Conservation (phyloP, 37 sponge, comb jelly and placozoan genomes). For the Hormiphora californensis region DNA sequence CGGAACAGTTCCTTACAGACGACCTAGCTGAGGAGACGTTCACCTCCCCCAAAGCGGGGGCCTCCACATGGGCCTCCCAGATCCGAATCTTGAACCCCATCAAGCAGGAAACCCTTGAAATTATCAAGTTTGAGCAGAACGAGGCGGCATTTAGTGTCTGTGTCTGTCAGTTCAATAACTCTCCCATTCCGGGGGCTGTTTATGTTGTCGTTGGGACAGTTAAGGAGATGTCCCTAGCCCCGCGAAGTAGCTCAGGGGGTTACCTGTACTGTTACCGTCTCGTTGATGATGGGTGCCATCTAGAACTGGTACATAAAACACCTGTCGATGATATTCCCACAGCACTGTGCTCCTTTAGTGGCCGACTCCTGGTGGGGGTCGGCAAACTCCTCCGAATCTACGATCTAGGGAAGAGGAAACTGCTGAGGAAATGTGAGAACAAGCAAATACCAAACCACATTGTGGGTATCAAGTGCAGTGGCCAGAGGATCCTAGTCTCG, state of each 20-base stretch:
- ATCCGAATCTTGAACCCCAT: slow-evolving; percentile 82
- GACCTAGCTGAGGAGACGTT: slow-evolving; percentile 82
- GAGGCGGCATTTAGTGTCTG: slow-evolving; percentile 81
- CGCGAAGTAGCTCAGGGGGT: slow-evolving; percentile 71
- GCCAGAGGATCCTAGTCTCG: slow-evolving; percentile 74
- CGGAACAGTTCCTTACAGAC: slow-evolving; percentile 82
- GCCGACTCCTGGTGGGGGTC: slow-evolving; percentile 86
- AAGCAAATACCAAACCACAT: slow-evolving; percentile 89
- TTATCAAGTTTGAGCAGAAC: slow-evolving; percentile 87
- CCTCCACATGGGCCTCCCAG: slow-evolving; percentile 91
- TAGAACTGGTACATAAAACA: slow-evolving; percentile 92
- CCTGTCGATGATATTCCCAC: slow-evolving; percentile 84
- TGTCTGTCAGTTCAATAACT: slow-evolving; percentile 43
- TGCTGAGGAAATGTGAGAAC: slow-evolving; percentile 96
- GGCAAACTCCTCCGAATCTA: slow-evolving; percentile 85
- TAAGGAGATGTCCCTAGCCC: slow-evolving; percentile 65
- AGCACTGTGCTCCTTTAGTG: slow-evolving; percentile 70
- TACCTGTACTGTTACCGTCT: slow-evolving; percentile 62
- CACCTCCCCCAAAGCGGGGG: slow-evolving; percentile 85
- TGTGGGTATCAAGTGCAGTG: slow-evolving; percentile 75
- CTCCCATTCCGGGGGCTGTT: slow-evolving; percentile 61
- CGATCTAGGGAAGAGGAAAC: slow-evolving; percentile 93
- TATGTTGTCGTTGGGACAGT: slow-evolving; percentile 89
- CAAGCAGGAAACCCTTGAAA: slow-evolving; percentile 78
- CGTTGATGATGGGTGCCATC: slow-evolving; percentile 67